Conservation (phyloP, 2,888 invertebrate species). For the Imbricaverruca yamaguchii region DNA sequence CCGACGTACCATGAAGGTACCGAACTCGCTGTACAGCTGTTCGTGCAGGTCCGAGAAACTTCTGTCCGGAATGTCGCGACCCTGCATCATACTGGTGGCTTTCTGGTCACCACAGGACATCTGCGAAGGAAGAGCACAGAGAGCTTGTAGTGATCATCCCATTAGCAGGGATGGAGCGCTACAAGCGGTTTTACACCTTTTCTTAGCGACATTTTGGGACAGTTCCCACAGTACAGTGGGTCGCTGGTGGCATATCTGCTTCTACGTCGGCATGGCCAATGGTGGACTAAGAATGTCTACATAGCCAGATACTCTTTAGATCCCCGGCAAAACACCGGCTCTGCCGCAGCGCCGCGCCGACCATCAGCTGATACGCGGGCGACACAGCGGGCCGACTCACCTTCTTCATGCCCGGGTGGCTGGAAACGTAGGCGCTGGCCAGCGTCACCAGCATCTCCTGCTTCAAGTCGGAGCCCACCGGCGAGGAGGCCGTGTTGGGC, state of each 20-base stretch:
- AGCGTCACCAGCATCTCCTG: slow-evolving; percentile 31
- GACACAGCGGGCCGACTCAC: slow-evolving; percentile 19
- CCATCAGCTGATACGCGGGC: no score
- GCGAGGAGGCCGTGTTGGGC: slow-evolving; percentile 30
- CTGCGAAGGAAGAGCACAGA: background rate
- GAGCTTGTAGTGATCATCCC: no score
- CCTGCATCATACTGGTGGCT: slow-evolving; percentile 7
- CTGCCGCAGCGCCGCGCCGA: no score
- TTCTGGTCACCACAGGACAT: background rate
- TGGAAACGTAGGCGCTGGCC: slow-evolving; percentile 32
- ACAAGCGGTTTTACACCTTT: no score
- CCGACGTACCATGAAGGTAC: background rate
- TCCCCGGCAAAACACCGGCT: no score
- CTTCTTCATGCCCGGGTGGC: slow-evolving; percentile 34
- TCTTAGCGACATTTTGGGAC: no score
- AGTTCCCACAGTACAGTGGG: no score
- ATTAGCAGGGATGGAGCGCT: no score
- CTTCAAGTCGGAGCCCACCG: slow-evolving; percentile 29
- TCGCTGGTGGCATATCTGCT: no score
- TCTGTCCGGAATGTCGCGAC: background rate
- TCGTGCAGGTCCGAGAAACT: background rate
- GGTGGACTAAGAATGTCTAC: no score
- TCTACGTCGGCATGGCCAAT: no score
- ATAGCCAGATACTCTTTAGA: no score
- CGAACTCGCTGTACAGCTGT: background rate